Conservation (phyloP, 2,113 vertebrate species). For the Neofelis nebulosa region DNA sequence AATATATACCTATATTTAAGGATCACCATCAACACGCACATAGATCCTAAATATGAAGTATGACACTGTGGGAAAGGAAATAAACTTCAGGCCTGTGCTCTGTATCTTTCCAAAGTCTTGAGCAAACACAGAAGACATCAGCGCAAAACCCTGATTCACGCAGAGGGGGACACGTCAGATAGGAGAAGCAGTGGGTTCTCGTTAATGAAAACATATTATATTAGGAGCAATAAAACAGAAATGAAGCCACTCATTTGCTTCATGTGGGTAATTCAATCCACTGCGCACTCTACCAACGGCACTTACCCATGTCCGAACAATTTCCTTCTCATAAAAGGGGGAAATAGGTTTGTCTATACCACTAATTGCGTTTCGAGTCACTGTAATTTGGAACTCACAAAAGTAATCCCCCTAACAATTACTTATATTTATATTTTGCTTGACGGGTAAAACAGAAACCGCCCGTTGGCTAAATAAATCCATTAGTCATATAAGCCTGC, state of each 20-base stretch:
- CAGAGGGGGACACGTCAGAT: accelerated
- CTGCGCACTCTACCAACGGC: neutral
- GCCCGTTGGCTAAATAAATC: slow-evolving; percentile 51
- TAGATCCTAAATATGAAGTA: neutral
- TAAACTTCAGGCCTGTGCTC: accelerated
- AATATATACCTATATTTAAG: neutral
- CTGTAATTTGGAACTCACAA: slow-evolving; percentile 50
- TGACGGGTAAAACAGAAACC: slow-evolving; percentile 69
- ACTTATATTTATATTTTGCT: slow-evolving; percentile 61
- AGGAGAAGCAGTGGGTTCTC: neutral
- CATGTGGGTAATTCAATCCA: neutral
- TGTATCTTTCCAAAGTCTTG: accelerated
- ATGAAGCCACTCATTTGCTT: neutral
- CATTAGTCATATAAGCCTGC: slow-evolving; percentile 5
- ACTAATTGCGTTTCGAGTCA: slow-evolving; percentile 56
- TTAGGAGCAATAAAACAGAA: neutral
- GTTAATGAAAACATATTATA: neutral
- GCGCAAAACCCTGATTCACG: neutral
- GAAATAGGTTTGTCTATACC: slow-evolving; percentile 40
- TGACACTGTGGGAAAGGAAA: neutral
- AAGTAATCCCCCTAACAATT: slow-evolving; percentile 39
- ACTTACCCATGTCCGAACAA: neutral
- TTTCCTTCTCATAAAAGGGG: slow-evolving; percentile 35
- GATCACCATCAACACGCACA: accelerated
- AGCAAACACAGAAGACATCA: neutral